Evolutionary conservation across 1,140 invertebrate species (phyloP), one percentile per base, ranked within the genome.

Genomic region (Heliconius eleuchia): DNA sequence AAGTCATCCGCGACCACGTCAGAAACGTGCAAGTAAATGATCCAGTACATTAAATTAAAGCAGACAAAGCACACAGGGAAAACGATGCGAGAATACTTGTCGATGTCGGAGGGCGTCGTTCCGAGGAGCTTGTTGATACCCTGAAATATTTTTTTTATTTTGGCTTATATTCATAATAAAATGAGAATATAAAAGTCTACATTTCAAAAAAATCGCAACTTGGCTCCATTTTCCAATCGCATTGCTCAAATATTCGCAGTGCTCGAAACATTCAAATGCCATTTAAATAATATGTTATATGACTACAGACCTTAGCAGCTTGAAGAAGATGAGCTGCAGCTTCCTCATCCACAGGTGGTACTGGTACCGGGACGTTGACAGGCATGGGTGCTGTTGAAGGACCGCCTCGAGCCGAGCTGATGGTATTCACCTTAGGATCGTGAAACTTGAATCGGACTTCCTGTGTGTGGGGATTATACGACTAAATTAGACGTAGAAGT

Each of bases 31-130:
- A 99, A 95, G 90, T 99, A 99, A 87, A 99, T 99, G 92, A 99
- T 98, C 98, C 98, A 99, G 95, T 99, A 99, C 98, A 99, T 99
- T 74, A 99, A 96, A 94, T 99, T 99, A 96, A 99, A 99, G 95
- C 98, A 99, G 82, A 99, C 97, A 95, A 99, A 99, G 95, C 98
- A 99, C 72, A 99, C 98, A 9, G 98, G 98, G 94, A 99, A 99
- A 86, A 99, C 98, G 93, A 99, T 98, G 87, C 98, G 96, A 52
- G 98, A 98, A 91, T 99, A 99, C 95, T 99, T 99, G 96, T 99
- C 98, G 94, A 99, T 99, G 95, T 99, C 98, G 88, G 98, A 98
- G 71, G 98, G 98, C 82, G 98, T 98, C 78, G 98, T 98, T 87
- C 98, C 97, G 88, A 97, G 97, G 84, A 98, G 95, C 93, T 98